These are phyloP conservation scores for Empis livida DNA, from an alignment of 2,888 invertebrate genomes.

Conservation along the genomic window DNA sequence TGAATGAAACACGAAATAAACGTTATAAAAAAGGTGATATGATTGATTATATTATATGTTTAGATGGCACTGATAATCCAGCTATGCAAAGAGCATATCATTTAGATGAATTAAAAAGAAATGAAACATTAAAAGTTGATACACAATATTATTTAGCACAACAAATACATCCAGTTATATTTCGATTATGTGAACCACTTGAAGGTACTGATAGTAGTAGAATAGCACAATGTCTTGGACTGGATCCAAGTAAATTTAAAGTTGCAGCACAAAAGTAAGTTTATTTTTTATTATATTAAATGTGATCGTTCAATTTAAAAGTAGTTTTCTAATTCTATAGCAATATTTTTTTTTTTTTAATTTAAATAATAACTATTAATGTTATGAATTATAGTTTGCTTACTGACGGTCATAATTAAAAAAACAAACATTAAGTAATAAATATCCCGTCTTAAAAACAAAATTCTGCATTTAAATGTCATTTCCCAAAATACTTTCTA, in stretches of 20 bases:
- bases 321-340: too few species aligned
- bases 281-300: too few species aligned
- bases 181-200: constrained; percentile 89
- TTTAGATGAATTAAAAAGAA: constrained; percentile 71
- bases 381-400: too few species aligned
- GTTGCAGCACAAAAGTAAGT: constrained; percentile 30
- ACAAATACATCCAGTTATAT: constrained; percentile 93
- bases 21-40: constrained; percentile 87
- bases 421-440: too few species aligned
- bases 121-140: constrained; percentile 60
- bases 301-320: too few species aligned
- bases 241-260: constrained; percentile 42
- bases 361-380: too few species aligned
- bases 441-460: too few species aligned
- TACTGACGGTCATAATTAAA: too few species aligned
- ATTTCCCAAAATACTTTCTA: too few species aligned
- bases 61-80: constrained; percentile 66
- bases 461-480: too few species aligned
- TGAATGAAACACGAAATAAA: constrained; percentile 69
- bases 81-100: constrained; percentile 91
- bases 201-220: constrained; percentile 84
- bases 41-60: constrained; percentile 89
- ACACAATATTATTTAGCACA: constrained; percentile 83
- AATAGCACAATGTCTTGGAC: constrained; percentile 80
- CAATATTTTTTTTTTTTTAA: too few species aligned